Evolutionary conservation across 2,797 vertebrate genomes (phyloP).

Genomic region (Scomberomorus guttatus): DNA sequence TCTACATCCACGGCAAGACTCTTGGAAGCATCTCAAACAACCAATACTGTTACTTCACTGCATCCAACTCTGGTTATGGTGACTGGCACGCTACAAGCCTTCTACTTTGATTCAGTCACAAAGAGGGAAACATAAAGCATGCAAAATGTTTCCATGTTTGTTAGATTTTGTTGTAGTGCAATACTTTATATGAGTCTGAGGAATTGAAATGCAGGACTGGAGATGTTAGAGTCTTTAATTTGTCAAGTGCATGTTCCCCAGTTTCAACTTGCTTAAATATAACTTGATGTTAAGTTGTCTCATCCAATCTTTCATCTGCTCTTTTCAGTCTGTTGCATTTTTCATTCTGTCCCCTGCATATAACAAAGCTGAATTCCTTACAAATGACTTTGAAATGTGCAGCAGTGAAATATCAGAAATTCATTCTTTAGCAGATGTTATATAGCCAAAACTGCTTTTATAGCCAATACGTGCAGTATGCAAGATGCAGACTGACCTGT

Average conservation of each 20-base stretch:
- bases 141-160: background rate
- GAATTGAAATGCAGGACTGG: background rate
- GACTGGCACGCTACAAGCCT: background rate
- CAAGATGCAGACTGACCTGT: background rate
- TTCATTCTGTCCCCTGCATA: background rate
- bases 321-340: background rate
- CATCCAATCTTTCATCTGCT: background rate
- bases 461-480: background rate
- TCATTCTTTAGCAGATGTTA: background rate
- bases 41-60: background rate
- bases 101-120: background rate
- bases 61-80: slow-evolving; percentile 21
- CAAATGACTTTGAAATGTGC: background rate
- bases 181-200: background rate
- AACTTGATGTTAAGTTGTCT: slow-evolving; percentile 19
- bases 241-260: slow-evolving; percentile 6
- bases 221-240: background rate
- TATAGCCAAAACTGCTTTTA: background rate
- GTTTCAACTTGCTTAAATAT: slow-evolving; percentile 1
- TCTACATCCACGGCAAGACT: background rate
- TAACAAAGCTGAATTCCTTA: background rate
- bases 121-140: background rate
- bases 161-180: background rate
- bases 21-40: slow-evolving; percentile 7
- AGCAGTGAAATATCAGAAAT: background rate